Conservation (phyloP, 1,140 invertebrate species). For the Neodiprion fabricii region DNA sequence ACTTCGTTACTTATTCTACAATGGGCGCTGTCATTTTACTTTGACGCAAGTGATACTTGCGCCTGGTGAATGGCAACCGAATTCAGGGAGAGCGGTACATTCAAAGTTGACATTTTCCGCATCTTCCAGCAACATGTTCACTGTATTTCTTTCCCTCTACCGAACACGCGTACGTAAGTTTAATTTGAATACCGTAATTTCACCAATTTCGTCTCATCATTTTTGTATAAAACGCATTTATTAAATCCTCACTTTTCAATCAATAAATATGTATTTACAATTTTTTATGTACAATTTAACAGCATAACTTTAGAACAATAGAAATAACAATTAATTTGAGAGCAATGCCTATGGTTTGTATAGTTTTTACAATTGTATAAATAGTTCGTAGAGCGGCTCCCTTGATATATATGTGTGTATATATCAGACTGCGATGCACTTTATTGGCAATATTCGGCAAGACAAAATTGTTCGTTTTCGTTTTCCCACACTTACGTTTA, state of each 20-base stretch:
- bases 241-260: constrained; percentile 7
- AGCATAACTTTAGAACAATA: not conserved
- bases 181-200: no score
- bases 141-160: no score
- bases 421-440: no score
- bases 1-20: not conserved
- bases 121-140: no score
- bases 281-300: constrained; percentile 11
- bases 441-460: not conserved
- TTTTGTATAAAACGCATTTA: constrained; percentile 10
- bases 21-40: not conserved
- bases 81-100: not conserved
- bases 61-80: not conserved
- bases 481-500: not conserved
- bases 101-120: not conserved
- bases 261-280: constrained; percentile 21
- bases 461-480: not conserved
- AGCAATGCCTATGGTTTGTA: not conserved
- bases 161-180: no score
- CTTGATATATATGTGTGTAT: not conserved
- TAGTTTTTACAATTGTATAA: not conserved
- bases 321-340: constrained; percentile 5
- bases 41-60: not conserved
- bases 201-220: not conserved
- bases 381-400: not conserved